Evolutionary conservation across 2,113 vertebrate genomes (phyloP), one percentile per base, ranked within the genome.

Genomic region (Anhinga rufa): DNA sequence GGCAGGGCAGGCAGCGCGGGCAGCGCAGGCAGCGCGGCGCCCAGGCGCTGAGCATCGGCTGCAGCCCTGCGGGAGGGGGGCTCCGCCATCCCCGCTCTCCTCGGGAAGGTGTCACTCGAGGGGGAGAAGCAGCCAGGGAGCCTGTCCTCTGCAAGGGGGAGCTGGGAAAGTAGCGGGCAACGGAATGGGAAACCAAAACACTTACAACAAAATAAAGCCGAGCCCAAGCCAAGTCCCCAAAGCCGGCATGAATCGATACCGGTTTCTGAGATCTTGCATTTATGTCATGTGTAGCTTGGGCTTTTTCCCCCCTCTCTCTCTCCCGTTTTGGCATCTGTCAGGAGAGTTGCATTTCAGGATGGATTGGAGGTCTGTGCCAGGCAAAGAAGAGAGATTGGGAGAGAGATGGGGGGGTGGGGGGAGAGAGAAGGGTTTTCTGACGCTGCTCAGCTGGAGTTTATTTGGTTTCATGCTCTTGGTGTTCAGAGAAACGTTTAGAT

Each of bases 51-150:
- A 94, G 80, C 66, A 84, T 52, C 70, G 65, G 57, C 94, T 89
- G 92, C 88, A 86, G 85, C 82, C 61, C 82, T 60, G 79, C 52
- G 49, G 66, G 82, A 57, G 57, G 62, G 80, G 15, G 82, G 83
- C 18, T 42, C 74, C 2, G 20, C 46, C 69, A 77, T 86, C 92
- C 68, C 62, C 90, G 82, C 91, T 91, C 96, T 97, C 97, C 92
- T 87, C 40, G 94, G 85, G 87, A 96, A 93, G 94, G 76, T 80
- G 95, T 96, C 83, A 91, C 86, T 90, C 76, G 55, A 95, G 83
- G 91, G 94, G 92, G 75, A 77, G 95, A 93, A 96, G 95, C 94
- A 95, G 86, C 81, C 74, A 71, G 84, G 61, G 60, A 82, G 52
- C 70, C 9, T 22, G 76, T 52, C 68, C 83, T 58, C 10, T 82